Evolutionary conservation across 2,113 vertebrate species (phyloP).

Genomic region (Gallinago jamesoni): DNA sequence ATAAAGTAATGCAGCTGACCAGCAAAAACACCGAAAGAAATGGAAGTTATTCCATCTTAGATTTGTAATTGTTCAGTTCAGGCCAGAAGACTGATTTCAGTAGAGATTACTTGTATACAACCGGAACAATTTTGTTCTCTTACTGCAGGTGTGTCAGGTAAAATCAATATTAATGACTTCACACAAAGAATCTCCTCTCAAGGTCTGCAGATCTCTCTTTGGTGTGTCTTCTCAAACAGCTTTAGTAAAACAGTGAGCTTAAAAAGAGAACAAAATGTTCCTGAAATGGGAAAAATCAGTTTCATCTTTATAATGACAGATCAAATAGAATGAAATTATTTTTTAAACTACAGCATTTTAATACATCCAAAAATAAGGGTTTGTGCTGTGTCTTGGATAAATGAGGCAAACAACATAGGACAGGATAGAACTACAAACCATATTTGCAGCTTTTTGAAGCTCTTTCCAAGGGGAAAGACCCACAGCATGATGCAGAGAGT

Average conservation of each 20-base stretch:
- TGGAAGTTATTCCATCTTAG: neutral
- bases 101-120: neutral
- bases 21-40: neutral
- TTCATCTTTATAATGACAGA: conserved; percentile 26
- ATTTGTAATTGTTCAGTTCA: neutral
- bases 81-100: neutral
- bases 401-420: neutral
- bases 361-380: neutral
- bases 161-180: conserved; percentile 31
- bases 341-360: neutral
- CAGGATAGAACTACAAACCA: neutral
- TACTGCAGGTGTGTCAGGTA: neutral
- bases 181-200: neutral
- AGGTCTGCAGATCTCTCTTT: neutral
- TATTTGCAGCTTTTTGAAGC: neutral
- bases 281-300: neutral
- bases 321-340: neutral
- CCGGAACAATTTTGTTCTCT: neutral
- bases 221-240: neutral
- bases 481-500: neutral
- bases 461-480: neutral
- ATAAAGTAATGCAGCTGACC: neutral
- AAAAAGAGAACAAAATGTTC: conserved; percentile 5
- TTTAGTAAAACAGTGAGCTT: neutral
- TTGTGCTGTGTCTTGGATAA: neutral